Conservation (phyloP, 35 echinoderm and acorn worm species). For the Eucidaris tribuloides region DNA sequence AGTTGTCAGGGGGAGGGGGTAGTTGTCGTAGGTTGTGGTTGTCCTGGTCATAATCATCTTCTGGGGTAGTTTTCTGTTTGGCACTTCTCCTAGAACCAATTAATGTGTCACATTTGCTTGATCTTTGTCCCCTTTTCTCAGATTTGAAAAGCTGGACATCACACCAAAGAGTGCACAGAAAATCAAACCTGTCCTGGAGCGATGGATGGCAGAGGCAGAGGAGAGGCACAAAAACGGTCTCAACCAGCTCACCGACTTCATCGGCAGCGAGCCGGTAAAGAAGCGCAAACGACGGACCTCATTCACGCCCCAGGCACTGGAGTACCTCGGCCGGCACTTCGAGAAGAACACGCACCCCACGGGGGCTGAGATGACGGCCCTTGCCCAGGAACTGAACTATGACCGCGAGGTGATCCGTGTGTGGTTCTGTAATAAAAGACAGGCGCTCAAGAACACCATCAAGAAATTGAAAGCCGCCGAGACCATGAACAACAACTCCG, state of each 20-base stretch:
- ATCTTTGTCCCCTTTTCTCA: constrained; percentile 2
- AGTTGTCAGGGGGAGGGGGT: no score
- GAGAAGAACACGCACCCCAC: constrained; percentile 99
- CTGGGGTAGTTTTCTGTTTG: no score
- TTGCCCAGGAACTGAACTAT: constrained; percentile 87
- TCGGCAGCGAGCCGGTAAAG: constrained; percentile 94
- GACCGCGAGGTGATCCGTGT: constrained; percentile 95
- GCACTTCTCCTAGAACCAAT: not conserved
- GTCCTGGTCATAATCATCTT: no score
- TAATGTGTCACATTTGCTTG: not conserved
- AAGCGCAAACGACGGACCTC: constrained; percentile 99
- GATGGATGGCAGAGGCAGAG: constrained; percentile 99
- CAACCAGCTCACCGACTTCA: constrained; percentile 93
- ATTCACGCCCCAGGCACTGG: constrained; percentile 97
- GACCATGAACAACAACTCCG: constrained; percentile 27
- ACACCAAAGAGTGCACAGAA: constrained; percentile 99
- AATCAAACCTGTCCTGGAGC: constrained; percentile 96
- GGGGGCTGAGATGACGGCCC: constrained; percentile 89
- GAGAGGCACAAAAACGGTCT: constrained; percentile 99
- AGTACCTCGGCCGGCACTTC: constrained; percentile 87
- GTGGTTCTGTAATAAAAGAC: constrained; percentile 99
- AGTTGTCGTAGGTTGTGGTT: no score
- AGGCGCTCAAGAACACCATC: constrained; percentile 97
- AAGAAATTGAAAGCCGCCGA: constrained; percentile 97
- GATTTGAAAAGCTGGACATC: constrained; percentile 99